Evolutionary conservation across 2,113 vertebrate genomes (phyloP).

Genomic region (Lasiurus cinereus): DNA sequence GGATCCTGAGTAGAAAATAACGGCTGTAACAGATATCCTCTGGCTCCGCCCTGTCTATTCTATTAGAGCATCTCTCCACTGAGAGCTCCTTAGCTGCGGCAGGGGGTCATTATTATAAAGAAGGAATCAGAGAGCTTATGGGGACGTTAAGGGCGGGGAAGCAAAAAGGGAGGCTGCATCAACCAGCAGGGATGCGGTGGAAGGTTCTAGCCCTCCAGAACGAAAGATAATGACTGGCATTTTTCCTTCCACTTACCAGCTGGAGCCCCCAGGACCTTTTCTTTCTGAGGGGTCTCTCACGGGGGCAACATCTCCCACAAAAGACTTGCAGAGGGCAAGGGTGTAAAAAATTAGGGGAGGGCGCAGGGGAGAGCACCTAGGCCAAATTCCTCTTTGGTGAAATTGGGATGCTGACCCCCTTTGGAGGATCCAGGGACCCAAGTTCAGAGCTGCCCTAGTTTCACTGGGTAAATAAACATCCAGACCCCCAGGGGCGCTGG

Average conservation of each 20-base stretch:
- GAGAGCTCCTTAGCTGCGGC: background rate
- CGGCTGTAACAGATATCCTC: background rate
- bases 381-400: background rate
- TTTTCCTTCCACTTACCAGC: fast-evolving
- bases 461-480: background rate
- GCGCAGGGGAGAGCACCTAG: background rate
- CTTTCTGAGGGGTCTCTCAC: background rate
- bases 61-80: background rate
- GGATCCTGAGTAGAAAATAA: conserved; percentile 44
- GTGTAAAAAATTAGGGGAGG: background rate
- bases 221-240: background rate
- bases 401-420: background rate
- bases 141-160: fast-evolving
- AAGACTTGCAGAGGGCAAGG: no score
- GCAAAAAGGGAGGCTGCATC: background rate
- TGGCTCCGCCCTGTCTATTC: background rate
- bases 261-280: background rate
- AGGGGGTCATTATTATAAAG: background rate
- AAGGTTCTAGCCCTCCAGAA: background rate
- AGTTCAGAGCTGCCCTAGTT: background rate
- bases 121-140: background rate
- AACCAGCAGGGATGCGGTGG: fast-evolving
- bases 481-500: background rate
- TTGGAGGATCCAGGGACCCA: background rate
- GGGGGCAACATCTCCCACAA: background rate